These are phyloP conservation scores for Petroica traversi DNA, from an alignment of 2,113 vertebrate genomes.

Conservation along the genomic window DNA sequence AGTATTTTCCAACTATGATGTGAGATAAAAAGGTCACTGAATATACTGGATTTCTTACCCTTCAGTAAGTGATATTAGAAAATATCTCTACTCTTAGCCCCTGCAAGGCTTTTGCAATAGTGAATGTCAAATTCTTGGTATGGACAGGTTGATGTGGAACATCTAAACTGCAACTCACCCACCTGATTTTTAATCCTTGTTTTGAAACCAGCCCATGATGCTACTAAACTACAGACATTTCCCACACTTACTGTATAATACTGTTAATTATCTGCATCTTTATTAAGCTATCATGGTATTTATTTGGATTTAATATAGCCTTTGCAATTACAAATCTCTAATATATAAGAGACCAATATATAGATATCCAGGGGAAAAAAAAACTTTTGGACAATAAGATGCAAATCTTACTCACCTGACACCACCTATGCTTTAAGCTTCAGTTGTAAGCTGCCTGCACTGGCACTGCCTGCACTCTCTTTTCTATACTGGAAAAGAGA, in stretches of 20 bases:
- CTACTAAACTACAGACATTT: neutral
- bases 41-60: neutral
- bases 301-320: neutral
- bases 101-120: neutral
- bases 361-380: neutral
- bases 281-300: neutral
- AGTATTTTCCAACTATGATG: neutral
- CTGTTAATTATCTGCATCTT: neutral
- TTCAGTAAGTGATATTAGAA: constrained; percentile 1
- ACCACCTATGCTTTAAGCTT: neutral
- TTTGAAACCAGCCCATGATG: neutral
- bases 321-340: neutral
- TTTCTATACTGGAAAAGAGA: neutral
- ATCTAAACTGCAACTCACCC: neutral
- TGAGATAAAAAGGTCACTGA: constrained; percentile 2
- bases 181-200: neutral
- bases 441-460: neutral
- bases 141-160: neutral
- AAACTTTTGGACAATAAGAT: neutral
- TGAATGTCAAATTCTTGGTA: neutral
- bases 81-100: neutral
- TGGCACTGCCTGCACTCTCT: too few relatives aligned
- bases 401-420: neutral
- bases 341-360: neutral
- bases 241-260: neutral